These are phyloP conservation scores for Vulpes vulpes DNA, from an alignment of 2,113 vertebrate species.

Conservation along the genomic window DNA sequence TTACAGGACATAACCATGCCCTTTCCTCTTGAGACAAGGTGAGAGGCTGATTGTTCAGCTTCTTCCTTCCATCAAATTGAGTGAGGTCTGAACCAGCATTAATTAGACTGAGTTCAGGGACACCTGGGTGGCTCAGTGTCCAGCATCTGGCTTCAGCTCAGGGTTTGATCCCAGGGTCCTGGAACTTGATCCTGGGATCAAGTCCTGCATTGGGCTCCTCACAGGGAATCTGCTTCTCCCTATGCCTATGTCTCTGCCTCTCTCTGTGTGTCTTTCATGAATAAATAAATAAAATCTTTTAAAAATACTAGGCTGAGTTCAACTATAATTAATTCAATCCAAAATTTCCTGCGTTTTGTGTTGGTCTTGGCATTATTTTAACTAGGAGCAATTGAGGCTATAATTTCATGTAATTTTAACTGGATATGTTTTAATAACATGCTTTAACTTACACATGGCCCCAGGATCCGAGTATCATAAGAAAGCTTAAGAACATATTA, in stretches of 20 bases:
- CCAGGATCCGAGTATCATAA: background rate
- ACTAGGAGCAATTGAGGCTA: background rate
- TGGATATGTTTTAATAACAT: background rate
- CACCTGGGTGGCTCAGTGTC: too few relatives aligned
- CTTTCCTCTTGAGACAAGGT: background rate
- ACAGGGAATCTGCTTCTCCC: too few relatives aligned
- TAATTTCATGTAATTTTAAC: background rate
- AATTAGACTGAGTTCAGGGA: background rate
- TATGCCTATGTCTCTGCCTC: too few relatives aligned
- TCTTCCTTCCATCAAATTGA: background rate
- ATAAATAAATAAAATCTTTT: too few relatives aligned
- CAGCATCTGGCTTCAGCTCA: too few relatives aligned
- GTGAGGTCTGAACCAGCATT: background rate
- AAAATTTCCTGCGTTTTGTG: background rate
- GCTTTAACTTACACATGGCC: background rate
- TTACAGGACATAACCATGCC: background rate
- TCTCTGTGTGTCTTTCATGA: too few relatives aligned
- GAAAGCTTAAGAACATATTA: background rate
- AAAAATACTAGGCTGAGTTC: background rate
- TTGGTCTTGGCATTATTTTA: background rate
- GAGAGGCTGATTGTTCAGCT: background rate
- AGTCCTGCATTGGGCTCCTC: too few relatives aligned
- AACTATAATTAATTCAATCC: background rate
- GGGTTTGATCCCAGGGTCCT: too few relatives aligned
- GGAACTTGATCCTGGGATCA: too few relatives aligned